Evolutionary conservation across 1,140 invertebrate species (phyloP), one percentile per base, ranked within the genome.

Genomic region (Ylistrum balloti): DNA sequence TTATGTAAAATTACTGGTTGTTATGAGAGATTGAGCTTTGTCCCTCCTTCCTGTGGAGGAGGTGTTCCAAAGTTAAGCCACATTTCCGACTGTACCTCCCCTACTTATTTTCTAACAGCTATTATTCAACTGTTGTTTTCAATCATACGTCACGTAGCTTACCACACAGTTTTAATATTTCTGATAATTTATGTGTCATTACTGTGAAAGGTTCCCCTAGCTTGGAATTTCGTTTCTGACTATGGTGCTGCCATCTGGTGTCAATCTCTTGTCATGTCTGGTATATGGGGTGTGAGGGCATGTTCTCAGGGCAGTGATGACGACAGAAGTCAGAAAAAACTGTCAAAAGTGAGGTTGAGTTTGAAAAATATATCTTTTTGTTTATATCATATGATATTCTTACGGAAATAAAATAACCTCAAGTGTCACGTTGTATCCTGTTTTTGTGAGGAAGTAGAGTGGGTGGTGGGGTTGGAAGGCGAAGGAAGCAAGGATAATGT

Each of bases 371-470:
- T 17, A n/a, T 74, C 56, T 28, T 7, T 74, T 28, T 74, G 56
- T 74, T 74, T n/a, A 74, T 74, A 74, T 74, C 56, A 74, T 74
- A 28, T 74, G 56, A 74, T 74, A 74, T 74, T 74, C 56, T 74
- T 28, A 74, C 56, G 28, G 56, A 5, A 28, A 74, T 74, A 17
- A 74, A 74, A 74, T 74, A n/a, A 74, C 56, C 56, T 74, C 11
- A 5, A n/a, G 28, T 74, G 56, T 74, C 56, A 74, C 56, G 22
- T 74, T 74, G 56, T 74, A 28, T 74, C 56, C 56, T 74, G 56
- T 74, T 74, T 74, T 74, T 22, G 3, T 22, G 17, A 0, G 11
- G n/a, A 28, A 11, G 56, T 22, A 3, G 45, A 56, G 20, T 15
- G 45, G 13, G 13, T 11, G 45, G n/a, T n/a, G 17, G 45, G 45